phyloP scores from a whole-genome alignment of 2,113 vertebrate species.

The Nothoprocta pentlandii region DNA sequence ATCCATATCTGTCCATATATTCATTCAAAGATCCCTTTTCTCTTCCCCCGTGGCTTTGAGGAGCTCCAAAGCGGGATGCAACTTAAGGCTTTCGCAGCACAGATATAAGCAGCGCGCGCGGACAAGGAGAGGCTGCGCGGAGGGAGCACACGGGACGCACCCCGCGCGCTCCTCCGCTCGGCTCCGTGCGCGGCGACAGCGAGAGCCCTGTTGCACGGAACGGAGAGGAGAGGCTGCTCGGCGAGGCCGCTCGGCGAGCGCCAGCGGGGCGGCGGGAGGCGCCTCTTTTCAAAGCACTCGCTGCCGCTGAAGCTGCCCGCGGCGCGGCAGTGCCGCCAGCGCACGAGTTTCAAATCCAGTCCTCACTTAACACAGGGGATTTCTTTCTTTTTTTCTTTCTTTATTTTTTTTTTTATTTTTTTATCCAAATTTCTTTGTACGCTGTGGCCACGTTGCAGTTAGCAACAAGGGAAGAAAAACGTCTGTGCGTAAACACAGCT shows the following conservation, averaged over 20 bases:
- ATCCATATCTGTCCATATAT: neutral
- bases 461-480: neutral
- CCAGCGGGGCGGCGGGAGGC: too few relatives aligned
- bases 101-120: neutral
- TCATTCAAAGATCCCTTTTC: neutral
- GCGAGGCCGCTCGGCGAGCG: too few relatives aligned
- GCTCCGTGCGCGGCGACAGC: too few relatives aligned
- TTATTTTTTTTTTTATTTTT: too few relatives aligned
- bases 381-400: too few relatives aligned
- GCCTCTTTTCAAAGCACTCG: neutral
- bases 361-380: neutral
- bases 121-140: neutral
- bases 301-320: too few relatives aligned
- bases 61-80: neutral
- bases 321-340: neutral
- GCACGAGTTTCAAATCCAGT: neutral
- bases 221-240: too few relatives aligned
- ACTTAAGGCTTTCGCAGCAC: neutral
- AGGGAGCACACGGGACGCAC: neutral
- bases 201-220: too few relatives aligned
- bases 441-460: neutral
- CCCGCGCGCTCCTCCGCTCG: too few relatives aligned
- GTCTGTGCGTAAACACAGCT: neutral
- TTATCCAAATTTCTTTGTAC: neutral
- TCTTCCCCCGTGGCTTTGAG: rapidly evolving